A percentile compares a stretch with the other conserved stretches of the same genome.
Evolutionary conservation across 1,140 invertebrate genomes (phyloP).

Genomic region (Penaeus chinensis): DNA sequence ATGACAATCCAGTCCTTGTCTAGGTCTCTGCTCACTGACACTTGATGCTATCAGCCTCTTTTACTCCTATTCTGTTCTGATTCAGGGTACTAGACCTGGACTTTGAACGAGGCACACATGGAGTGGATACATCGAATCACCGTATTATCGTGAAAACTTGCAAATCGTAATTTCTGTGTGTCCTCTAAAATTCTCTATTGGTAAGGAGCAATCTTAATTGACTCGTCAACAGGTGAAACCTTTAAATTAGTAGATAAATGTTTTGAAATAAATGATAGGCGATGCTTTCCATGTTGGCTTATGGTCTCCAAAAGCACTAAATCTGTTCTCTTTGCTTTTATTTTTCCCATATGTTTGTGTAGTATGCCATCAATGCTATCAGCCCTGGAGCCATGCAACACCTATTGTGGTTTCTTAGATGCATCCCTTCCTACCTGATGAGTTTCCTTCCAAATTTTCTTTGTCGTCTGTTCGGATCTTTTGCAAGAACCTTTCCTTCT

Average conservation of each 20-base stretch:
- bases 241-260: background rate
- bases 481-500: background rate
- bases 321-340: background rate
- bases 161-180: background rate
- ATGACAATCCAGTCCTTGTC: background rate
- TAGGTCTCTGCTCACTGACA: background rate
- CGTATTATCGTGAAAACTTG: background rate
- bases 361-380: background rate
- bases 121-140: background rate
- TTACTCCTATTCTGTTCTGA: background rate
- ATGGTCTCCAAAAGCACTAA: background rate
- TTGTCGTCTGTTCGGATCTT: background rate
- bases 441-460: background rate
- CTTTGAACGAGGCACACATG: background rate
- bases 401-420: background rate
- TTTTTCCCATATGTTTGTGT: background rate
- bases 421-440: background rate
- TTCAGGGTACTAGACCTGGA: background rate
- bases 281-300: background rate
- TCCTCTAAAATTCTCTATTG: slow-evolving; percentile 7
- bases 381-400: background rate
- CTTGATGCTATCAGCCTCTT: background rate
- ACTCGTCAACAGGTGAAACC: background rate
- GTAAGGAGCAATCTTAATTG: background rate
- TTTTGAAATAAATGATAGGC: background rate